Evolutionary conservation across 2,888 invertebrate genomes (phyloP), one percentile per base, ranked within the genome.

Genomic region (Lasioglossum zephyrum): DNA sequence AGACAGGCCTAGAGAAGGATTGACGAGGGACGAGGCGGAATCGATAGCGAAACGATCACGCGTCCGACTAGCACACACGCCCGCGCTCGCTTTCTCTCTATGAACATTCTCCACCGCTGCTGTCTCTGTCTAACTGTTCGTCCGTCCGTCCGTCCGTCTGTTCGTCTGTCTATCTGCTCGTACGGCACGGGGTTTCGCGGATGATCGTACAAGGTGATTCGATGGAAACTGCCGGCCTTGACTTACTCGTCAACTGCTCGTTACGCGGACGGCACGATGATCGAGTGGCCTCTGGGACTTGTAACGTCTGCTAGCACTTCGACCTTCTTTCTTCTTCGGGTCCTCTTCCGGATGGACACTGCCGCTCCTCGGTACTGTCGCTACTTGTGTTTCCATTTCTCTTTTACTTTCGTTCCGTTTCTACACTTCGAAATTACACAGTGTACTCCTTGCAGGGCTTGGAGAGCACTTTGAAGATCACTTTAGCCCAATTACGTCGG

Each of bases 1-100:
- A 85, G 78, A 81, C 85, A 66, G 81, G 78, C 76, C 73, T 73
- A 63, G 81, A 79, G 81, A 76, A 75, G 69, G 81, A 79, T 81
- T 63, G 74, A 77, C 79, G 77, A 53, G 80, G 80, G 77, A 84
- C 84, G 70, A 74, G 77, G 60, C 70, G 47, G 26, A 63, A 77
- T 72, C 70, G 78, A 77, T 77, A 66, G 47, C 77, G 18, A 66
- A 36, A 77, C 44, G 44, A 60, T n/a, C 66, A 73, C 78, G 31
- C 72, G 83, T 76, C 70, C 73, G 39, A 82, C 73, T 72, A 53
- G 53, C 53, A 53, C 74, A 70, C 57, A 57, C 72, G 0, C 2
- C 31, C 26, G 6, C 63, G 31, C 18, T 31, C 6, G 63, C 63
- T 63, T 63, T 63, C 63, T 63, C 47, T 73, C 26, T 84, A 39